Evolutionary conservation across 2,888 invertebrate species (phyloP).

Genomic region (Zelleria hepariella): DNA sequence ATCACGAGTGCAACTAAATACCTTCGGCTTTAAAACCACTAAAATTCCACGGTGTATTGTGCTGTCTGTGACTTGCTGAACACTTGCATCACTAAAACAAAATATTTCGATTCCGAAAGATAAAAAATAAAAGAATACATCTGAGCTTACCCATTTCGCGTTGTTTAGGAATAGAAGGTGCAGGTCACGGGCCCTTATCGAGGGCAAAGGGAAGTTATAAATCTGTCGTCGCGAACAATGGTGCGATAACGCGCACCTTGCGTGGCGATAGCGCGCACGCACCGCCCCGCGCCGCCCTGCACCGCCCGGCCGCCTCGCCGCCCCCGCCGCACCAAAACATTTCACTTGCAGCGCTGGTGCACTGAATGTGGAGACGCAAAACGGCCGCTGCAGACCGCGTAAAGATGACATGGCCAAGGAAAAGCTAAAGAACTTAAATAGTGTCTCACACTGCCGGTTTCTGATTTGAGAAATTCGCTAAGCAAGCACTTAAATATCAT

Average conservation of each 20-base stretch:
- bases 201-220: slow-evolving; percentile 72
- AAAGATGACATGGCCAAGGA: neutral
- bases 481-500: no score
- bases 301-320: slow-evolving; percentile 18
- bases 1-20: no score
- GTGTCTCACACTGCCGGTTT: no score
- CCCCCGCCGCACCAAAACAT: slow-evolving; percentile 13
- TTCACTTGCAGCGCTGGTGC: neutral
- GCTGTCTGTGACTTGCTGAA: no score
- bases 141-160: slow-evolving; percentile 16
- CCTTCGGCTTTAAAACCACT: no score
- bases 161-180: slow-evolving; percentile 40
- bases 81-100: no score
- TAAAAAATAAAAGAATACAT: no score
- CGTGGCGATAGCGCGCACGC: slow-evolving; percentile 35
- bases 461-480: no score
- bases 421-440: no score
- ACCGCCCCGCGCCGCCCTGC: slow-evolving; percentile 18
- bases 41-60: no score
- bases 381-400: neutral
- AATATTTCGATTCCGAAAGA: no score
- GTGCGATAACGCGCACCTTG: slow-evolving; percentile 67
- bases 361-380: neutral
- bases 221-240: slow-evolving; percentile 70
- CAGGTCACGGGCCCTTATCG: slow-evolving; percentile 69